A percentile compares a stretch with the other conserved stretches of the same genome.
These are phyloP conservation scores for Habropoda laboriosa DNA, from an alignment of 1,140 invertebrate species.

Conservation along the genomic window DNA sequence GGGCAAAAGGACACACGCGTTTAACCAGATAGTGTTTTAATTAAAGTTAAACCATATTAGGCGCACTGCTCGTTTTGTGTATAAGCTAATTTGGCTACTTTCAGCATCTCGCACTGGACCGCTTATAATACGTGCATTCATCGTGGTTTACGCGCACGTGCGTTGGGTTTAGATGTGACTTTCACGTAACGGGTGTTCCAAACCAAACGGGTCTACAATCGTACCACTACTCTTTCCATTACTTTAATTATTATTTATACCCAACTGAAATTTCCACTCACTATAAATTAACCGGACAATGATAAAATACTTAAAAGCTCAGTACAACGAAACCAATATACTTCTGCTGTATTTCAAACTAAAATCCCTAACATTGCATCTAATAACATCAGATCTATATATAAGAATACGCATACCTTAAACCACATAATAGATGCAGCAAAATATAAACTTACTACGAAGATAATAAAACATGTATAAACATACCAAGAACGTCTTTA, in stretches of 20 bases:
- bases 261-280: background rate
- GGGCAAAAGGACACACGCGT: background rate
- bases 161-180: slow-evolving; percentile 2
- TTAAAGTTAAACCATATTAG: background rate
- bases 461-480: background rate
- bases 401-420: too few relatives aligned
- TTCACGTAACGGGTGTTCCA: slow-evolving; percentile 16
- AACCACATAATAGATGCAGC: too few relatives aligned
- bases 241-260: background rate
- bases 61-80: background rate
- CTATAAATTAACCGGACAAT: background rate
- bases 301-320: too few relatives aligned
- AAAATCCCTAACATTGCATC: too few relatives aligned
- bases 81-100: slow-evolving; percentile 9
- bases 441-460: too few relatives aligned
- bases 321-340: too few relatives aligned
- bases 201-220: background rate
- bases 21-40: background rate
- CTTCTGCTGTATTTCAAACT: too few relatives aligned
- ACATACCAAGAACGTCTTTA: background rate
- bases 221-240: background rate
- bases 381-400: too few relatives aligned
- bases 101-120: background rate
- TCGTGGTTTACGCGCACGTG: slow-evolving; percentile 7
- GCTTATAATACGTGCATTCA: slow-evolving; percentile 15